phyloP scores from a whole-genome alignment of 2,113 vertebrate species.

The Morone saxatilis region DNA sequence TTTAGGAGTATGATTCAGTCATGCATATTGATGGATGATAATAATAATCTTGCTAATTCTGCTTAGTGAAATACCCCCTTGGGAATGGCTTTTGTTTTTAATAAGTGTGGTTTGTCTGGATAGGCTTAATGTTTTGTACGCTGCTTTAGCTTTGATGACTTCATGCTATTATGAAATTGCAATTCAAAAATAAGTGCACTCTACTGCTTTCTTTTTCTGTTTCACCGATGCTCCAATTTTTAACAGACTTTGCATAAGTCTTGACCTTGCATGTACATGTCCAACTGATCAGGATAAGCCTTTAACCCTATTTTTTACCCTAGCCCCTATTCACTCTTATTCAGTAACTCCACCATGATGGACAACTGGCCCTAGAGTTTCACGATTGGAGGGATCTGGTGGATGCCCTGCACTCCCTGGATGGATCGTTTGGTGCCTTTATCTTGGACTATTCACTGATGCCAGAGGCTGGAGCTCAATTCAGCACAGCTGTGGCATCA shows the following conservation, averaged over 20 bases:
- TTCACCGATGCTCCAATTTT: not conserved
- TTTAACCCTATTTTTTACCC: conserved; percentile 1
- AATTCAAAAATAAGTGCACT: conserved; percentile 20
- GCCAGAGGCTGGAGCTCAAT: conserved; percentile 37
- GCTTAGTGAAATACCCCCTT: conserved; percentile 36
- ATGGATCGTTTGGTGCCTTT: conserved; percentile 52
- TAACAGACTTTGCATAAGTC: not conserved
- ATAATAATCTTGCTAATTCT: conserved; percentile 64
- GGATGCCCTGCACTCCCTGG: conserved; percentile 20
- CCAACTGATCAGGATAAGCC: conserved; percentile 9
- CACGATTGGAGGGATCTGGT: conserved; percentile 25
- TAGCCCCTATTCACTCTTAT: conserved; percentile 1
- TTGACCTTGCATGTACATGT: conserved; percentile 4
- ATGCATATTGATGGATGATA: conserved; percentile 62
- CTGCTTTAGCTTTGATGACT: conserved; percentile 36
- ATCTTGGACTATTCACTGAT: conserved; percentile 34
- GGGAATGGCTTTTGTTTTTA: conserved; percentile 51
- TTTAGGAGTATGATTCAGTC: conserved; percentile 44
- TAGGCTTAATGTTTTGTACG: conserved; percentile 29
- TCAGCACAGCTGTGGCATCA: conserved; percentile 45
- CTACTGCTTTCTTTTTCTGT: not conserved
- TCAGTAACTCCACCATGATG: conserved; percentile 18
- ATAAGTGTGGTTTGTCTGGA: conserved; percentile 24
- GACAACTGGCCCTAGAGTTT: conserved; percentile 33
- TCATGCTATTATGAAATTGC: conserved; percentile 33